Conservation (phyloP, 64 coral and sea anemone genomes). For the Montipora efflorescens region DNA sequence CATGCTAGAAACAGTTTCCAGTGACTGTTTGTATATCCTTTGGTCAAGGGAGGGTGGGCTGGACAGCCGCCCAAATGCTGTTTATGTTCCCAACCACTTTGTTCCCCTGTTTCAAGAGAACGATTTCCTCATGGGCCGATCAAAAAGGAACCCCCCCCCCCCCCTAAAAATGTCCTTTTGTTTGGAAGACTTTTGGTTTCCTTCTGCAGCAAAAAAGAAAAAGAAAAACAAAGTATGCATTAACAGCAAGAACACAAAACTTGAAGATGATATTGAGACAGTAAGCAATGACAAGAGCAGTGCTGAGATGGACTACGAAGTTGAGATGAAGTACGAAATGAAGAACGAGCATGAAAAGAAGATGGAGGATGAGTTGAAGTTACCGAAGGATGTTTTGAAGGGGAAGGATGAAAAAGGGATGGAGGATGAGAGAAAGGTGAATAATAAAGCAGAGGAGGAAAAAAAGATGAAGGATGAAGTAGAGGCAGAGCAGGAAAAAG, state of each 20-base stretch:
- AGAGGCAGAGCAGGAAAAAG: not conserved
- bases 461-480: not conserved
- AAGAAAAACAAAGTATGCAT: no score
- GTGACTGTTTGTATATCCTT: conserved; percentile 23
- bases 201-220: no score
- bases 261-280: not conserved
- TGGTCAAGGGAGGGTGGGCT: conserved; percentile 57
- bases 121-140: no score
- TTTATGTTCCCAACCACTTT: conserved; percentile 48
- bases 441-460: not conserved
- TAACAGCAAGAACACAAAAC: not conserved
- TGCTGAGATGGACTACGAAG: not conserved
- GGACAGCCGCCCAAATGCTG: conserved; percentile 50
- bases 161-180: no score
- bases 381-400: no score
- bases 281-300: no score
- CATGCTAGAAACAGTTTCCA: not conserved
- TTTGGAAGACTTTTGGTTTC: no score
- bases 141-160: no score
- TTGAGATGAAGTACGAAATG: not conserved
- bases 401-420: not conserved
- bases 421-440: not conserved
- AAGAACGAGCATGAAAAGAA: no score
- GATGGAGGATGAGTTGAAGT: not conserved
- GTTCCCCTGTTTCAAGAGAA: not conserved